These are phyloP conservation scores for Phthorimaea operculella DNA, from an alignment of 1,140 invertebrate species.

Conservation along the genomic window DNA sequence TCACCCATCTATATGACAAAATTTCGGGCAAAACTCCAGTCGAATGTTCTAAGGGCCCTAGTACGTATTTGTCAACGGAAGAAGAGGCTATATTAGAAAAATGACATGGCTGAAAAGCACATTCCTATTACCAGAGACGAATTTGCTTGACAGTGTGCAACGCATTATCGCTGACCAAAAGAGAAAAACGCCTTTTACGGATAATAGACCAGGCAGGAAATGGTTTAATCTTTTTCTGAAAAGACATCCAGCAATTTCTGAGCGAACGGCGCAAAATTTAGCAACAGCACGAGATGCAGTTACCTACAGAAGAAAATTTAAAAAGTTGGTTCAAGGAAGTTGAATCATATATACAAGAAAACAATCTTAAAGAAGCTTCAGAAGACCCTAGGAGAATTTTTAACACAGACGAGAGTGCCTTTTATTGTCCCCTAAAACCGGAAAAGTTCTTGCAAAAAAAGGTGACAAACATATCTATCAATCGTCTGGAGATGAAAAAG, in stretches of 20 bases:
- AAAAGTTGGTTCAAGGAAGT: slow-evolving; percentile 28
- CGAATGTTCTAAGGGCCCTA: slow-evolving; percentile 28
- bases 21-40: slow-evolving; percentile 25
- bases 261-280: slow-evolving; percentile 30
- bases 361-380: background rate
- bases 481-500: slow-evolving; percentile 10
- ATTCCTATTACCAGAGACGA: slow-evolving; percentile 44
- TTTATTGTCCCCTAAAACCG: background rate
- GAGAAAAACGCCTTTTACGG: slow-evolving; percentile 28
- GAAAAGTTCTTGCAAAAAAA: background rate
- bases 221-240: slow-evolving; percentile 31
- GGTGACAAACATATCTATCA: slow-evolving; percentile 6
- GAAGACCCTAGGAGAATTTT: background rate
- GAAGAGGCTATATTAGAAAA: slow-evolving; percentile 34
- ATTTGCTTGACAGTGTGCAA: slow-evolving; percentile 39
- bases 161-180: slow-evolving; percentile 32
- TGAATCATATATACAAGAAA: slow-evolving; percentile 13
- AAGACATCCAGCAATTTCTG: slow-evolving; percentile 25
- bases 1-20: too few species aligned
- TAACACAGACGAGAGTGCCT: slow-evolving; percentile 3
- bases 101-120: slow-evolving; percentile 31
- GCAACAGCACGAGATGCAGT: slow-evolving; percentile 22
- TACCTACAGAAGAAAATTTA: slow-evolving; percentile 19
- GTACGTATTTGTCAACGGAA: slow-evolving; percentile 23
- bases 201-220: slow-evolving; percentile 26